Base-by-base conservation (phyloP, 2,888 invertebrate species). In the Plagiodera versicolora region DNA sequence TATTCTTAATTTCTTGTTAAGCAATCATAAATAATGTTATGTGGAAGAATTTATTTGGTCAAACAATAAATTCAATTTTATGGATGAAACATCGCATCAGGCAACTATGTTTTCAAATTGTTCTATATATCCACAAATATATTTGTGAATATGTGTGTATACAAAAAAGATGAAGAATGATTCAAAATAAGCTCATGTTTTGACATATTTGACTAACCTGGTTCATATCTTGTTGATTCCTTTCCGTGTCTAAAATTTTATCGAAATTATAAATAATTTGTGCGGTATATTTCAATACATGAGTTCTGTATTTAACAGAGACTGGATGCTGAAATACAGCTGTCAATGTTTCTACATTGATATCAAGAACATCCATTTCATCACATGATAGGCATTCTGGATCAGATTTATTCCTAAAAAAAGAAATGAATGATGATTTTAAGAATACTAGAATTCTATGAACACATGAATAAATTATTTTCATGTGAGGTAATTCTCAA, bases 321-420 rank as follows among this genome's bases (percentile, higher is more conserved):
- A 87, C 85, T 1, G 87, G 87, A 75, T 88, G 87, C 24, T 83
- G 82, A 61, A 85, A 81, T 50, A 87, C 79, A 57, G 82, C 82
- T 45, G 84, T 82, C 53, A 90, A 73, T 1, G 87, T 85, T 72
- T 89, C 89, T 0, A 88, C 78, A 56, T 87, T 85, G 1, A 83
- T 81, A 72, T 88, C 88, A 60, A 84, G 84, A 74, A 84, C 70
- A 71, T 85, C 85, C 68, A 83, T 81, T 71, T 85, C 85, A 69
- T 85, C 84, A 1, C 81, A 80, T 17, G 82, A 80, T 77, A 85
- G 79, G 61, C 82, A 80, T 64, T 83, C 83, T 1, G 79, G 79
- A 58, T 83, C 82, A 50, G 74, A 57, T 66, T 76, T 76, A 69
- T 78, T 78, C 80, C 79, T 79, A 61, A 62, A 69, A 66, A 48